phyloP scores from a whole-genome alignment of 2,888 invertebrate genomes.

The Teinopalpus imperialis region DNA sequence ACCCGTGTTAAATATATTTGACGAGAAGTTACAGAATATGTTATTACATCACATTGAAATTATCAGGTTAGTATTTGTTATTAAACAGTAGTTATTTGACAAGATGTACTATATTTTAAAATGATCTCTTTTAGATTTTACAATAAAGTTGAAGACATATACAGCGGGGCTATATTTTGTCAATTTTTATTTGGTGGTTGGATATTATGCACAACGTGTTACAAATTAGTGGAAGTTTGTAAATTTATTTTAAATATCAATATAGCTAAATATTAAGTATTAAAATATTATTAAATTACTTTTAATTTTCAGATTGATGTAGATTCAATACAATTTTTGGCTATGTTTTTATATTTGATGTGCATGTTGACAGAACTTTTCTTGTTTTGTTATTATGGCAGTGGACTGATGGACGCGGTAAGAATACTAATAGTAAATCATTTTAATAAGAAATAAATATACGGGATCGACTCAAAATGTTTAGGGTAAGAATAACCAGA shows the following conservation, averaged over 20 bases:
- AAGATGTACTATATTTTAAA: background rate
- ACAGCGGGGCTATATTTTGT: constrained; percentile 37
- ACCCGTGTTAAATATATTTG: constrained; percentile 29
- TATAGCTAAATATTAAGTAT: background rate
- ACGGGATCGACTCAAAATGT: too few relatives aligned
- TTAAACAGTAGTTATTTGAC: too few relatives aligned
- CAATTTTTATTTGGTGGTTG: constrained; percentile 39
- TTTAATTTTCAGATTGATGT: constrained; percentile 43
- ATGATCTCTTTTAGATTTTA: constrained; percentile 32
- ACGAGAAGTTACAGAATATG: constrained; percentile 35
- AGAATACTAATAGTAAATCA: too few relatives aligned
- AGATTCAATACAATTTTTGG: constrained; percentile 47
- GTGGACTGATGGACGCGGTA: constrained; percentile 49
- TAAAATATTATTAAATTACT: background rate
- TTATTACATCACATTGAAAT: constrained; percentile 38
- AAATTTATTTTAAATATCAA: background rate
- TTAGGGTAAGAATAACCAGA: too few relatives aligned
- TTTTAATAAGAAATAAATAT: too few relatives aligned
- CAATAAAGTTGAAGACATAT: constrained; percentile 34
- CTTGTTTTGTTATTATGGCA: constrained; percentile 56
- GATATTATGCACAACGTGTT: constrained; percentile 40
- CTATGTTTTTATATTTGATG: constrained; percentile 53
- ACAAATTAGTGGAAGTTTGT: constrained; percentile 39
- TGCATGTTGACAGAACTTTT: constrained; percentile 53
- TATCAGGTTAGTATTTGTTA: constrained; percentile 32